phyloP scores from a whole-genome alignment of 2,113 vertebrate species.

The Sus scrofa region T2T-Sscrofa CM000817.6:30725501-30726000 shows the following conservation, averaged over 20 bases:
- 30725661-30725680: not conserved
- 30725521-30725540: not conserved
- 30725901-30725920: constrained; percentile 15
- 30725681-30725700: not conserved
- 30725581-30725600: not conserved
- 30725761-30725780: not conserved
- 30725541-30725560: constrained; percentile 13
- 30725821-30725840: constrained; percentile 15
- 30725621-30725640: not conserved
- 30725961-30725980: not conserved
- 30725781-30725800: not conserved
- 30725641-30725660: not conserved
- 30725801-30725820: not conserved
- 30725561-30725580: not conserved
- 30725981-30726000: constrained; percentile 14
- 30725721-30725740: not conserved
- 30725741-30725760: not conserved
- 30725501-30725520: not conserved
- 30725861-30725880: not conserved
- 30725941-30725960: not conserved
- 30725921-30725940: constrained; percentile 21
- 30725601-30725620: constrained; percentile 23
- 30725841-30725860: constrained; percentile 34
- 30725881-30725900: not conserved
- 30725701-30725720: not conserved